Evolutionary conservation across 2,113 vertebrate genomes (phyloP).

Genomic region (Microtus pennsylvanicus): DNA sequence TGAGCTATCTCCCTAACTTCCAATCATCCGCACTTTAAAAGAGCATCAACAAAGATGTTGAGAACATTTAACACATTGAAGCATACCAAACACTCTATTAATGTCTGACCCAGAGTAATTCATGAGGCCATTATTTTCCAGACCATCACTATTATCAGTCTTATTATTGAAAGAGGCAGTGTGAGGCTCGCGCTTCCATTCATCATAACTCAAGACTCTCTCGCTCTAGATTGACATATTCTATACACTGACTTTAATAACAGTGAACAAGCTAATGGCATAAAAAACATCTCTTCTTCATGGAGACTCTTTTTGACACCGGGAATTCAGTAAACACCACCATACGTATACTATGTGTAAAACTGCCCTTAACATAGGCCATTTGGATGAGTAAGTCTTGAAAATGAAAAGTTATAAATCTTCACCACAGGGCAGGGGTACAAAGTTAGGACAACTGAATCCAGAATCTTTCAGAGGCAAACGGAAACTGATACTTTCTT

Average conservation of each 20-base stretch:
- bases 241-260: not conserved
- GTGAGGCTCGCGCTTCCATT: not conserved
- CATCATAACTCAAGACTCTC: not conserved
- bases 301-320: not conserved
- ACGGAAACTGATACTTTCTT: conserved; percentile 18
- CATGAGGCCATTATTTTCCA: not conserved
- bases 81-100: not conserved
- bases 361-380: not conserved
- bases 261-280: not conserved
- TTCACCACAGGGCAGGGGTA: not conserved
- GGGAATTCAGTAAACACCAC: not conserved
- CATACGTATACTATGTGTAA: not conserved
- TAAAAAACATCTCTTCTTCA: not conserved
- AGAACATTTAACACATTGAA: conserved; percentile 8
- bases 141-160: not conserved
- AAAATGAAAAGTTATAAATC: not conserved
- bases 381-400: not conserved
- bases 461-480: not conserved
- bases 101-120: not conserved
- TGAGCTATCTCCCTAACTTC: not conserved
- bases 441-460: not conserved
- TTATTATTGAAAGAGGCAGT: not conserved
- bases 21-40: not conserved
- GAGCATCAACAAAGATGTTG: not conserved
- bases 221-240: not conserved